Conservation (phyloP, 2,888 invertebrate species). For the Leuctra nigra region DNA sequence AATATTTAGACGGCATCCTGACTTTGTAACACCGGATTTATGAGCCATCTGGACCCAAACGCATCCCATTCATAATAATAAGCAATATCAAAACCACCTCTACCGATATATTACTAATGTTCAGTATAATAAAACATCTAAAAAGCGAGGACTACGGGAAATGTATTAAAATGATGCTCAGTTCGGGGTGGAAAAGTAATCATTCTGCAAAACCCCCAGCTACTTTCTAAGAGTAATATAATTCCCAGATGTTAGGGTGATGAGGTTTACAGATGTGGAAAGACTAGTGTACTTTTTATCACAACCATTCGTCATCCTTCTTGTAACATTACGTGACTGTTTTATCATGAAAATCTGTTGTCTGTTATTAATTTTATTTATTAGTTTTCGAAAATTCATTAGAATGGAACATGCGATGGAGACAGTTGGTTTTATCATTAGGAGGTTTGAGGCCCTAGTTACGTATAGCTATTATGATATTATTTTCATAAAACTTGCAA, state of each 20-base stretch:
- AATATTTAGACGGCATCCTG: too few species aligned
- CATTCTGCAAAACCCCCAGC: not conserved
- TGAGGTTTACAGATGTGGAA: not conserved
- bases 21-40: too few species aligned
- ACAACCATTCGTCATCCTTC: not conserved
- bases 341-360: not conserved
- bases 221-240: too few species aligned
- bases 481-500: too few species aligned
- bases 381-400: not conserved
- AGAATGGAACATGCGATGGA: not conserved
- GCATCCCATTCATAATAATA: not conserved
- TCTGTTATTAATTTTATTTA: slow-evolving; percentile 1
- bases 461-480: too few species aligned
- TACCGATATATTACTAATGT: too few species aligned
- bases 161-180: not conserved
- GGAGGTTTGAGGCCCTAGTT: too few species aligned
- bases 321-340: not conserved
- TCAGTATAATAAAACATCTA: not conserved
- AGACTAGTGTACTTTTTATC: slow-evolving; percentile 7
- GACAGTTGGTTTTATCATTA: too few species aligned
- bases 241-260: slow-evolving; percentile 3
- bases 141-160: not conserved
- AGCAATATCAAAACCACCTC: too few species aligned
- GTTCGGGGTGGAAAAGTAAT: not conserved
- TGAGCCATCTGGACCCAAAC: not conserved